A percentile compares a stretch with the other conserved stretches of the same genome.
phyloP scores from a whole-genome alignment of 2,113 vertebrate species.

The Todiramphus saurophagus region DNA sequence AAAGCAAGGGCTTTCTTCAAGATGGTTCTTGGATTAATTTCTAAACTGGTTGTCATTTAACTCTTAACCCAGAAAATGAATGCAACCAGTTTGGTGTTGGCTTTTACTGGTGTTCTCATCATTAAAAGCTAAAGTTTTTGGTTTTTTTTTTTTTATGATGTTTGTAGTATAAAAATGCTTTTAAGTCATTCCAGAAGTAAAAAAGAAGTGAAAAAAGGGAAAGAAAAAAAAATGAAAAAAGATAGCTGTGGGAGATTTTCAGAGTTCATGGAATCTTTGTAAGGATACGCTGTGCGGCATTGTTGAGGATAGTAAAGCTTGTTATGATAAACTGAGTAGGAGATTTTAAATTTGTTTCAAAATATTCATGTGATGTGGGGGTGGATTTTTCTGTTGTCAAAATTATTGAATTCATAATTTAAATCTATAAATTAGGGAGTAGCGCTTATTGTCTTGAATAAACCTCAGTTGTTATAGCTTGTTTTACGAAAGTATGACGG shows the following conservation, averaged over 20 bases:
- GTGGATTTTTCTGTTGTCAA: background rate
- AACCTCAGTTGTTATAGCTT: background rate
- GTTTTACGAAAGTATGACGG: background rate
- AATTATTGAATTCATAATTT: background rate
- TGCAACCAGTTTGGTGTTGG: background rate
- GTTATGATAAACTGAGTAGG: background rate
- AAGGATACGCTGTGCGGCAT: background rate
- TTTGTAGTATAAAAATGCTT: background rate
- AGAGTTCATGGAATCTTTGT: background rate
- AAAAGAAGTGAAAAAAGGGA: background rate
- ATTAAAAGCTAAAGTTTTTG: no score
- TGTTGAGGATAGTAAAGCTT: background rate
- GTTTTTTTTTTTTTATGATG: background rate
- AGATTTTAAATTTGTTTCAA: background rate
- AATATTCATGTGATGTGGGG: background rate
- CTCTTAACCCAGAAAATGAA: background rate
- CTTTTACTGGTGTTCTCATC: background rate
- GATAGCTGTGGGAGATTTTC: rapidly evolving
- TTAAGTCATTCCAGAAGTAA: background rate
- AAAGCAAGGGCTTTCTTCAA: background rate
- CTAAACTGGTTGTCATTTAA: background rate
- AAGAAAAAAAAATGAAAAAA: background rate
- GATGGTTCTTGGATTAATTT: background rate
- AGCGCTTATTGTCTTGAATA: background rate
- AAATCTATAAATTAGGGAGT: background rate